Base-by-base conservation (phyloP, 2,888 invertebrate genomes). In the Trichopoda pennipes region DNA sequence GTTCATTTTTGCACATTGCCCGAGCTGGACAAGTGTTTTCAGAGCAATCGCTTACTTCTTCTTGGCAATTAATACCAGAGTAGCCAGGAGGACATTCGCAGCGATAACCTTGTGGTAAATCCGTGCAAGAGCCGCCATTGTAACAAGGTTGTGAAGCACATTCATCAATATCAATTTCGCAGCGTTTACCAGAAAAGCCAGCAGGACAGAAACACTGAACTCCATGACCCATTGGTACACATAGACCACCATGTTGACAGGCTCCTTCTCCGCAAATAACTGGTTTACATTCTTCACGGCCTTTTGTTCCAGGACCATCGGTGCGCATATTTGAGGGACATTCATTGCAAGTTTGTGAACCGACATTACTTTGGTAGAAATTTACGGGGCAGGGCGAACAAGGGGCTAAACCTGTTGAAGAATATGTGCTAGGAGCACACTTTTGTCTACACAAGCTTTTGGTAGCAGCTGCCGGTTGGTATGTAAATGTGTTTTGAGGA, bases 1-100 rank as follows among this genome's bases (percentile, higher is more conserved):
- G 98, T 91, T 95, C 96, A 90, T 99, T 97, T 92, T 98, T 98
- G 91, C 99, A 99, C 96, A 98, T 98, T 4, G 98, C 98, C 87
- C 98, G 93, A 88, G 98, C 98, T 1, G 97, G 97, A 87, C 99
- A 99, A 0, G 98, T 97, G 83, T 96, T 96, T 88, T 95, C 96
- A 85, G 93, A 93, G 88, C 98, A 98, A 87, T 98, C 97, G 17
- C 96, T 95, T 86, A 95, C 94, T 91, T 98, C 97, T 89, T 97
- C 96, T 92, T 99, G 98, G 88, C 99, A 99, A 89, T 98, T 98
- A 44, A 97, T 94, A n/a, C 98, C 98, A 10, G 95, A 94, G 87
- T 97, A 98, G 55, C 97, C 97, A 7, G 94, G 93, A 0, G 95
- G 94, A 88, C 98, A 98, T 84, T 96, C 94, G 86, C 98, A 98